These are phyloP conservation scores for Brenthis ino DNA, from an alignment of 2,888 invertebrate species.

Conservation along the genomic window DNA sequence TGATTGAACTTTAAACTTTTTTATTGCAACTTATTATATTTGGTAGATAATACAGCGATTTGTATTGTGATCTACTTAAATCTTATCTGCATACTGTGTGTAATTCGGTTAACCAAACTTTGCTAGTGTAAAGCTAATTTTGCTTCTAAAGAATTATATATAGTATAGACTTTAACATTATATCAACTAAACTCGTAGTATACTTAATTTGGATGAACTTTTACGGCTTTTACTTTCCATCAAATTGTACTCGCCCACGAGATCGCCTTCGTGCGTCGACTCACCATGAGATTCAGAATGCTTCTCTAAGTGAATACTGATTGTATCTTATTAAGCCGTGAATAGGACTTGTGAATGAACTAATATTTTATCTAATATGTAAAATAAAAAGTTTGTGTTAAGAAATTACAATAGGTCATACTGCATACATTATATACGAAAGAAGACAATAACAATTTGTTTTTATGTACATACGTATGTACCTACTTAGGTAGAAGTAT, in stretches of 20 bases:
- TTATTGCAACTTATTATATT: no score
- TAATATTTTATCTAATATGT: not conserved
- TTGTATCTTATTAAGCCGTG: constrained; percentile 13
- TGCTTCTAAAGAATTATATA: no score
- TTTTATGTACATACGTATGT: no score
- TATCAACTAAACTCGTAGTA: not conserved
- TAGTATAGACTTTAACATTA: no score
- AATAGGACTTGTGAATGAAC: constrained; percentile 8
- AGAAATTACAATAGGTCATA: no score
- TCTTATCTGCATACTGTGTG: not conserved
- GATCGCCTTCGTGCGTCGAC: not conserved
- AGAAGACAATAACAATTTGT: no score
- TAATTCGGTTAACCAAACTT: not conserved
- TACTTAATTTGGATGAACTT: constrained; percentile 11
- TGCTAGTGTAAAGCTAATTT: not conserved
- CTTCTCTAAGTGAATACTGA: constrained; percentile 9
- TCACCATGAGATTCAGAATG: constrained; percentile 11
- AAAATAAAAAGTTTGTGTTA: not conserved
- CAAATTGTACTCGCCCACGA: constrained; percentile 23
- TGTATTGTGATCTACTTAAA: not conserved
- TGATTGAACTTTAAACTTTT: no score
- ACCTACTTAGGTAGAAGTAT: no score
- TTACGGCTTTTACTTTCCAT: constrained; percentile 30
- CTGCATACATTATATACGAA: no score
- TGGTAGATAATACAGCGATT: no score